Percentiles rank a stretch among this genome's conserved stretches.
These are phyloP conservation scores for Scylla paramamosain DNA, from an alignment of 1,140 invertebrate genomes.

Conservation along the genomic window DNA sequence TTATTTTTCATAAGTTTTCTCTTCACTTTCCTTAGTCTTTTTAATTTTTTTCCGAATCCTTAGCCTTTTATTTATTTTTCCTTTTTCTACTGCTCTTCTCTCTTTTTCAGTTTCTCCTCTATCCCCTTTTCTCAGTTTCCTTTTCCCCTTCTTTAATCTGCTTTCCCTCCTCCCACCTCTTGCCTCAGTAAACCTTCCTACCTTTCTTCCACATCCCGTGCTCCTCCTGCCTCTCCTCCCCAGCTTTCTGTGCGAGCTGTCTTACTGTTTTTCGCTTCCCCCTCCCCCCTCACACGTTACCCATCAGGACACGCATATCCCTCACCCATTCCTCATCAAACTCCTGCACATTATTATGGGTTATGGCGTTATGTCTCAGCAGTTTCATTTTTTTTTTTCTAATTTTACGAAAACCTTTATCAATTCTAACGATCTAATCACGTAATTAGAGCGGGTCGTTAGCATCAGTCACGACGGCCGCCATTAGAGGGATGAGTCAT, in stretches of 20 bases:
- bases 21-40: no score
- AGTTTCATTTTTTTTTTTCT: background rate
- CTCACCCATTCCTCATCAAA: no score
- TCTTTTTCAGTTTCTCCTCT: conserved; percentile 25
- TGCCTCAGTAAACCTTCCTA: background rate
- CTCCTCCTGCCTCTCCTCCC: background rate
- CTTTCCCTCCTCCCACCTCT: background rate
- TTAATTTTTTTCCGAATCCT: background rate
- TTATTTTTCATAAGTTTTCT: no score
- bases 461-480: background rate
- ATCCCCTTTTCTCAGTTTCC: background rate
- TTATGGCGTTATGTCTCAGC: background rate
- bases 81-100: background rate
- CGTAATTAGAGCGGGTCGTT: background rate
- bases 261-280: background rate
- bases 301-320: no score
- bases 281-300: no score
- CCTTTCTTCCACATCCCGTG: background rate
- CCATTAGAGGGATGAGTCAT: background rate
- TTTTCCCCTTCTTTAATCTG: background rate
- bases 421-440: background rate
- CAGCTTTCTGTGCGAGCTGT: background rate
- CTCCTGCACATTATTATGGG: background rate
- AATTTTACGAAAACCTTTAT: no score
- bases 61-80: no score